Percentiles rank a stretch among this genome's conserved stretches.
Conservation (phyloP, 2,888 invertebrate genomes). For the Myopa tessellatipennis region DNA sequence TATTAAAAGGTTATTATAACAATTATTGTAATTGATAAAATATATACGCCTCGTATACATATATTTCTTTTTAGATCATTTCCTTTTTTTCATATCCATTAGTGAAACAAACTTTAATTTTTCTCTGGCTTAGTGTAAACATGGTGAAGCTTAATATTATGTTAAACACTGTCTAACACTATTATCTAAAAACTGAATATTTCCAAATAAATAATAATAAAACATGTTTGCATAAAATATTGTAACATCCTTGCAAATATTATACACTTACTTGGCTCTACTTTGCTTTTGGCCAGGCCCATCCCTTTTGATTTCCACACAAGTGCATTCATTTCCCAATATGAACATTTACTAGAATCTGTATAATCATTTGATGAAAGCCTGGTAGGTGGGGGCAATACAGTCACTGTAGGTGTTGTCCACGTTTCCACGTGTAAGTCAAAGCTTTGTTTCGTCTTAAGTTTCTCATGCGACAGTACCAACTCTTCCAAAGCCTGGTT, state of each 20-base stretch:
- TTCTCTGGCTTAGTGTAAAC: too few species aligned
- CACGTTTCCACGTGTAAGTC: not conserved
- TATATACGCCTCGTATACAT: too few species aligned
- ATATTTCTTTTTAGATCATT: too few species aligned
- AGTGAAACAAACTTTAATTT: too few species aligned
- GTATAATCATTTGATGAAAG: constrained; percentile 39
- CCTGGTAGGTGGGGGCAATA: not conserved
- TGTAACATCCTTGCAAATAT: not conserved
- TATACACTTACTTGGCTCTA: constrained; percentile 54
- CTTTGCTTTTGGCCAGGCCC: constrained; percentile 49
- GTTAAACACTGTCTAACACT: too few species aligned
- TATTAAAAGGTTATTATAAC: too few species aligned
- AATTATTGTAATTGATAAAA: too few species aligned
- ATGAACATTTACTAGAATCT: constrained; percentile 51
- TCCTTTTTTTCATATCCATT: too few species aligned
- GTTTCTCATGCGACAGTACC: constrained; percentile 58
- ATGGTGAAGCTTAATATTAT: too few species aligned
- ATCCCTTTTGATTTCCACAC: constrained; percentile 50
- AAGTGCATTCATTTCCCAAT: constrained; percentile 54
- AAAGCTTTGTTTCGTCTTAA: constrained; percentile 43
- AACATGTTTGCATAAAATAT: too few species aligned
- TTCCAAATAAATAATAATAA: too few species aligned
- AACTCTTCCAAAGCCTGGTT: constrained; percentile 52
- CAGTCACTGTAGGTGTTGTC: not conserved
- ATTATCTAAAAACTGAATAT: too few species aligned